Percentiles rank a stretch among this genome's conserved stretches.
Conservation (phyloP, 2,888 invertebrate genomes). For the Lypha dubia region DNA sequence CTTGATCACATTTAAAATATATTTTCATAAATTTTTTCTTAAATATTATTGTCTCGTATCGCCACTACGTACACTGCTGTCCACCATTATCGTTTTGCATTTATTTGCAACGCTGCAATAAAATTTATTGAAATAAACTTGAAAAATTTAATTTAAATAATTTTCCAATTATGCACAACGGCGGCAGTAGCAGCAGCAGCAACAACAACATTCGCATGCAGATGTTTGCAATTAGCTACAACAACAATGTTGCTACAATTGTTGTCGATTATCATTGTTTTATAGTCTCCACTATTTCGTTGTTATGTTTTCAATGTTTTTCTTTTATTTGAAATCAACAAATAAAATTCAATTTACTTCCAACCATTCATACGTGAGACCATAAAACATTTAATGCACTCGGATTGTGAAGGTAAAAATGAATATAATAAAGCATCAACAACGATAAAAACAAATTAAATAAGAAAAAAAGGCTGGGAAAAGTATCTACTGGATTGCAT, state of each 20-base stretch:
- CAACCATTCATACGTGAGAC: conserved; percentile 64
- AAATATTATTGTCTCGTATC: neutral
- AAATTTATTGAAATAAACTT: conserved; percentile 47
- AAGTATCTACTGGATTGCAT: conserved; percentile 40
- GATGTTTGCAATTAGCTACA: conserved; percentile 70
- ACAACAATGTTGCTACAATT: conserved; percentile 54
- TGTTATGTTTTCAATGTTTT: neutral
- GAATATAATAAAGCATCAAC: conserved; percentile 66
- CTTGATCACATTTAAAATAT: neutral
- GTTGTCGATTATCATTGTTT: conserved; percentile 22
- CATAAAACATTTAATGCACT: conserved; percentile 58
- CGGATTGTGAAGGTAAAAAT: conserved; percentile 55
- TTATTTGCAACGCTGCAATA: conserved; percentile 18
- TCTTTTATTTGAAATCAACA: conserved; percentile 50
- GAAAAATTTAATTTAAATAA: conserved; percentile 65
- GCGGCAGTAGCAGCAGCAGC: conserved; percentile 59
- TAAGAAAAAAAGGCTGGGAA: conserved; percentile 54
- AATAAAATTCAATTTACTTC: conserved; percentile 67
- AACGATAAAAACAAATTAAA: conserved; percentile 1
- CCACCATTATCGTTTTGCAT: conserved; percentile 27
- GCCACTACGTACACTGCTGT: neutral
- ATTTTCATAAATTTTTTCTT: neutral
- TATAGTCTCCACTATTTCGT: conserved; percentile 31
- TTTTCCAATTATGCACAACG: conserved; percentile 72
- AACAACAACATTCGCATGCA: conserved; percentile 67